A percentile compares a stretch with the other conserved stretches of the same genome.
Evolutionary conservation across 2,888 invertebrate species (phyloP).

Genomic region (Drosophila nr. medialis): DNA sequence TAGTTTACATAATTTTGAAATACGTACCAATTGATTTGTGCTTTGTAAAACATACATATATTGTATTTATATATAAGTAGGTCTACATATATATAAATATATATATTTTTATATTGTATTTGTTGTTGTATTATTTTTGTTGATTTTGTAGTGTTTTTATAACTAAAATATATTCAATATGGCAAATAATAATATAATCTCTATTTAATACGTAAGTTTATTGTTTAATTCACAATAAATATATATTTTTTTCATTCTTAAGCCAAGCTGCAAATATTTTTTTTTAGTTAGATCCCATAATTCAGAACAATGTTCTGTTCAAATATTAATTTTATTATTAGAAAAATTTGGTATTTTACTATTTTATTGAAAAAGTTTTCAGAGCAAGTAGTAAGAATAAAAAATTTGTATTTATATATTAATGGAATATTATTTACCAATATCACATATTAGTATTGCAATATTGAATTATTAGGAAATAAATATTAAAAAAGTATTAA

Average conservation of each 20-base stretch:
- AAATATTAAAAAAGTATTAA: background rate
- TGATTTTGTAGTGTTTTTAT: slow-evolving; percentile 30
- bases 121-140: slow-evolving; percentile 36
- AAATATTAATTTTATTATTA: background rate
- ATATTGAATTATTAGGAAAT: background rate
- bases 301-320: background rate
- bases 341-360: background rate
- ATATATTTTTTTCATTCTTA: background rate
- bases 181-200: slow-evolving; percentile 43
- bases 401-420: background rate
- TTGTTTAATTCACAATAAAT: slow-evolving; percentile 32
- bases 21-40: slow-evolving; percentile 82
- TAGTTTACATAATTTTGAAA: slow-evolving; percentile 79
- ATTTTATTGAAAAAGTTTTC: background rate
- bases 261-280: background rate
- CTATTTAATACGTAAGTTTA: background rate
- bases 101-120: slow-evolving; percentile 32
- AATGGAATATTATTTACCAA: background rate
- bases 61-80: slow-evolving; percentile 40
- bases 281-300: background rate
- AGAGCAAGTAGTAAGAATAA: background rate
- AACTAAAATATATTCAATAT: slow-evolving; percentile 37
- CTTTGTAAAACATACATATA: slow-evolving; percentile 68
- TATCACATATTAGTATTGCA: background rate
- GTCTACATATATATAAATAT: slow-evolving; percentile 44